Evolutionary conservation across 2,113 vertebrate species (phyloP).

Genomic region (Aphelocoma coerulescens): DNA sequence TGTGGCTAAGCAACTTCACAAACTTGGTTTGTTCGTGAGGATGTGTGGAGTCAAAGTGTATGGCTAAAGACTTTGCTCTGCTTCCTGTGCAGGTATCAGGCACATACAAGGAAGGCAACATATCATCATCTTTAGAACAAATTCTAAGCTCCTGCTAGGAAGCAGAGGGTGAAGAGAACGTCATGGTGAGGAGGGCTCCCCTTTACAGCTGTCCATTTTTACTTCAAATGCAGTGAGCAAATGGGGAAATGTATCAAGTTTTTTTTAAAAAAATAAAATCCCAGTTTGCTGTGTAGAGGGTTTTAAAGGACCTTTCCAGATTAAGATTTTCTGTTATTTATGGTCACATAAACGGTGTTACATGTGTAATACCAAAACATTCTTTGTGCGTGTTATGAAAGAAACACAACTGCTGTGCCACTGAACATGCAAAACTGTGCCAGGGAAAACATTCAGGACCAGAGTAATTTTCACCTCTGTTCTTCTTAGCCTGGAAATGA

Average conservation of each 20-base stretch:
- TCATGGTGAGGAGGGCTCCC: not conserved
- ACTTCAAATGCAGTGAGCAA: not conserved
- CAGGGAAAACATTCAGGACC: not conserved
- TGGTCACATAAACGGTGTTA: not conserved
- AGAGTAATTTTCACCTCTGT: not conserved
- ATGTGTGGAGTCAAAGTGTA: rapidly evolving
- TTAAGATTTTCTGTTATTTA: not conserved
- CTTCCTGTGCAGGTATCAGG: not conserved
- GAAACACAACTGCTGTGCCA: not conserved
- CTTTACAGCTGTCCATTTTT: not conserved
- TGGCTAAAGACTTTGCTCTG: not conserved
- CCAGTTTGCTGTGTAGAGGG: not conserved
- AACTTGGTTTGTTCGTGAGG: not conserved
- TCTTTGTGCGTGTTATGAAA: not conserved
- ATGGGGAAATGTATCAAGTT: not conserved
- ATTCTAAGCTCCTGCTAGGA: not conserved
- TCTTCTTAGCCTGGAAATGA: not conserved
- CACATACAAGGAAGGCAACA: not conserved
- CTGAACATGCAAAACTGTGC: not conserved
- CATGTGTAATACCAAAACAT: not conserved
- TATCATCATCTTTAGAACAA: not conserved
- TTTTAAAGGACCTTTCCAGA: not conserved
- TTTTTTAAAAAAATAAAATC: not conserved
- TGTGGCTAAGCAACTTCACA: not conserved
- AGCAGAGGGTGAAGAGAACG: not conserved